Percentiles rank a stretch among this genome's conserved stretches.
These are phyloP conservation scores for Tetanocera ferruginea DNA, from an alignment of 2,888 invertebrate genomes.

Conservation along the genomic window DNA sequence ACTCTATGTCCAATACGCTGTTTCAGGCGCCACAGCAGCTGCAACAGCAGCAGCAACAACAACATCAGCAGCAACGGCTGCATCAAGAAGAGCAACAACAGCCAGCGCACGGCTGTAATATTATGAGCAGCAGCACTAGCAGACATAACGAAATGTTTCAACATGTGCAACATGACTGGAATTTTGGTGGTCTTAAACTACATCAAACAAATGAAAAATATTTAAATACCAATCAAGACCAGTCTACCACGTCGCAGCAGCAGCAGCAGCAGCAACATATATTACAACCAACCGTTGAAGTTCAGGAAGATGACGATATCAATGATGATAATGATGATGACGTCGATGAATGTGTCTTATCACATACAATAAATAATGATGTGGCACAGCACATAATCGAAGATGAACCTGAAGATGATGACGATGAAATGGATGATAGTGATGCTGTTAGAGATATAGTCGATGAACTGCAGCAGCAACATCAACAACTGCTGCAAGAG, in stretches of 20 bases:
- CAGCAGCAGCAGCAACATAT: constrained; percentile 34
- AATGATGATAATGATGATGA: constrained; percentile 4
- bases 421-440: constrained; percentile 49
- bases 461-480: constrained; percentile 61
- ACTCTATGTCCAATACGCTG: constrained; percentile 52
- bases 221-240: constrained; percentile 15
- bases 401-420: constrained; percentile 54
- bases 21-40: constrained; percentile 38
- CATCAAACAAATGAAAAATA: constrained; percentile 28
- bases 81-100: constrained; percentile 10
- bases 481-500: constrained; percentile 53
- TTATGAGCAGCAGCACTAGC: neutral
- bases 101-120: constrained; percentile 32
- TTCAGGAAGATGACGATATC: constrained; percentile 28
- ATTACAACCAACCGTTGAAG: constrained; percentile 24
- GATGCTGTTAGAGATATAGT: constrained; percentile 63
- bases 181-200: constrained; percentile 64
- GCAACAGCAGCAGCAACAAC: constrained; percentile 30
- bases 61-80: neutral
- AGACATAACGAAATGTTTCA: constrained; percentile 62
- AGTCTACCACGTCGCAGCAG: constrained; percentile 6
- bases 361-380: neutral
- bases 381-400: neutral
- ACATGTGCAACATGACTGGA: constrained; percentile 69
- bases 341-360: neutral